Base-by-base conservation (phyloP, 1,140 invertebrate species). In the Nomia melanderi region DNA sequence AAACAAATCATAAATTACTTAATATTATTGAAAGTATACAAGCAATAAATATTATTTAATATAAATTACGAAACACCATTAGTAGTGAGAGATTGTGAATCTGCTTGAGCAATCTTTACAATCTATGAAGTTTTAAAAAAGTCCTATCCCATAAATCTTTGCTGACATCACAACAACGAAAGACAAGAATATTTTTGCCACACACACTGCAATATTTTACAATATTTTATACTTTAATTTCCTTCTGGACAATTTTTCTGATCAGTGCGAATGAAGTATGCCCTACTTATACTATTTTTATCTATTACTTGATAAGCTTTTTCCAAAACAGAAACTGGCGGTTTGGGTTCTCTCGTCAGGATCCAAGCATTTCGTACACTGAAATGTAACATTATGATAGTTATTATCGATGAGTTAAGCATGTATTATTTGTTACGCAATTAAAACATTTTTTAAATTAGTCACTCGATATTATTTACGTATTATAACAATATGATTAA, bases 341-440 rank as follows among this genome's bases (percentile, higher is more conserved):
- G 95, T 54, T 93, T 91, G 25, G 91, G 90, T 57, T 93, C 91
- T 86, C 95, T 93, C 0, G 95, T 95, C 44, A 96, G 88, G 54
- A 96, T 94, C 95, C 95, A 96, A 8, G 94, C 93, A 77, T 94
- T 95, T 86, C 93, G 83, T n/a, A 88, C 65, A 67, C 95, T 96
- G 87, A 36, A 74, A 84, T 12, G 20, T 7, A 67, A 2, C 14
- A 5, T 12, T 39, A 44, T 6, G 14, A 8, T 14, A 23, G 9
- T 31, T 23, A 53, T 11, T 53, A 31, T 57, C 50, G 20, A 20
- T 47, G 3, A 20, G 20, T 20, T 20, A 5, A 20, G 20, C 20
- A 4, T 20, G 20, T 4, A 47, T 47, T 47, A 47, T 47, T 47
- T 41, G 17, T 41, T 14, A 41, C n/a, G n/a, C n/a, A n/a, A n/a